Conservation (phyloP, 1,140 invertebrate genomes). For the Drosophila baimaii region DNA sequence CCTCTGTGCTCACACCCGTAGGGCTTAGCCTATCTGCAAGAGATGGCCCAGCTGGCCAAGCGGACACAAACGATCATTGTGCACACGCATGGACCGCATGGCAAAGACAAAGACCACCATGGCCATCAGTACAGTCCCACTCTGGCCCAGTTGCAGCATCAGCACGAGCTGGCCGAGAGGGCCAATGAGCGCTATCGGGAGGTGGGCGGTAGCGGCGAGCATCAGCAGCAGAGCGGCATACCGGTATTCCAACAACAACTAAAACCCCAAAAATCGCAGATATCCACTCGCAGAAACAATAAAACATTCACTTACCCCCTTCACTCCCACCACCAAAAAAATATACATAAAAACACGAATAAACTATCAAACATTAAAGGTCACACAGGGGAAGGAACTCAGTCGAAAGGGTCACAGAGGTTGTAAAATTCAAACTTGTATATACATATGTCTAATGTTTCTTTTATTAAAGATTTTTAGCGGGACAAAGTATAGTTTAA, state of each 20-base stretch:
- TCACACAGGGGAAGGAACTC: constrained; percentile 1
- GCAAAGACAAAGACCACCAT: constrained; percentile 77
- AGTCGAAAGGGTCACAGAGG: constrained; percentile 4
- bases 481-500: no score
- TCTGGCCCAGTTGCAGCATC: constrained; percentile 59
- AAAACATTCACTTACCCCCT: constrained; percentile 52
- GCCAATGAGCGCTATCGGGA: constrained; percentile 75
- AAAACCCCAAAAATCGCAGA: constrained; percentile 42
- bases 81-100: constrained; percentile 70
- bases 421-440: background rate
- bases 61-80: constrained; percentile 79
- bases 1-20: constrained; percentile 33
- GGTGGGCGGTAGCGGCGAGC: constrained; percentile 34
- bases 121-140: constrained; percentile 78
- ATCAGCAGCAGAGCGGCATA: constrained; percentile 73
- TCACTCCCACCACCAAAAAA: constrained; percentile 4
- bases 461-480: no score
- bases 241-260: constrained; percentile 75
- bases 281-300: constrained; percentile 30
- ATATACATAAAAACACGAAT: constrained; percentile 32
- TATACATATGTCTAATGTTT: background rate
- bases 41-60: constrained; percentile 78
- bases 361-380: constrained; percentile 23
- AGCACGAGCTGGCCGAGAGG: constrained; percentile 56
- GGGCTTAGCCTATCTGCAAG: constrained; percentile 78